Evolutionary conservation across 2,113 vertebrate species (phyloP).

Genomic region (Pluvianellus socialis): DNA sequence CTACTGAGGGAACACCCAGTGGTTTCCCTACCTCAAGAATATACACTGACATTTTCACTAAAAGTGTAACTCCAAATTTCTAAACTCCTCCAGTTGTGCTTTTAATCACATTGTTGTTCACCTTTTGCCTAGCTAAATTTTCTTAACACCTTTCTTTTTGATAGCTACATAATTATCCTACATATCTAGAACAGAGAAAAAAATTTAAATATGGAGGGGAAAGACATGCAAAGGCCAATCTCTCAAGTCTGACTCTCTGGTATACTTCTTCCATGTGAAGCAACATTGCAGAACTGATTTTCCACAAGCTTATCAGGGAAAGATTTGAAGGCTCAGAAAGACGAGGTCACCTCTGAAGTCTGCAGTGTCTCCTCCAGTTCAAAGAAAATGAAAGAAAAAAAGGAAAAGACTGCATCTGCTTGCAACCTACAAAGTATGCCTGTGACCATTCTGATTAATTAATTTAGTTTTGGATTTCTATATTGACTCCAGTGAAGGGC

Average conservation of each 20-base stretch:
- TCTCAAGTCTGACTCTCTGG: not conserved
- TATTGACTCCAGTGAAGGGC: not conserved
- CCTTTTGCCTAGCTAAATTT: not conserved
- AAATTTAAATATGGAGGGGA: not conserved
- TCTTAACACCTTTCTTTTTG: not conserved
- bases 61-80: not conserved
- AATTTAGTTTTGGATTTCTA: not conserved
- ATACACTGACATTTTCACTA: not conserved
- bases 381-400: not conserved
- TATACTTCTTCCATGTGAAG: not conserved
- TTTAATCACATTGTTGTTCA: not conserved
- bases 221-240: not conserved
- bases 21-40: not conserved
- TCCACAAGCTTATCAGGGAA: not conserved
- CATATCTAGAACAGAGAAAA: not conserved
- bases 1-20: accelerated
- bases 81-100: not conserved
- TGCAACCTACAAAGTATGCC: not conserved
- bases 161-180: not conserved
- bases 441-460: not conserved
- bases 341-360: not conserved
- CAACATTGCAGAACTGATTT: not conserved
- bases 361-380: not conserved
- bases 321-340: not conserved
- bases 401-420: not conserved